Evolutionary conservation across 2,888 invertebrate species (phyloP), one percentile per base, ranked within the genome.

Genomic region (Arrhopalites spinosus): DNA sequence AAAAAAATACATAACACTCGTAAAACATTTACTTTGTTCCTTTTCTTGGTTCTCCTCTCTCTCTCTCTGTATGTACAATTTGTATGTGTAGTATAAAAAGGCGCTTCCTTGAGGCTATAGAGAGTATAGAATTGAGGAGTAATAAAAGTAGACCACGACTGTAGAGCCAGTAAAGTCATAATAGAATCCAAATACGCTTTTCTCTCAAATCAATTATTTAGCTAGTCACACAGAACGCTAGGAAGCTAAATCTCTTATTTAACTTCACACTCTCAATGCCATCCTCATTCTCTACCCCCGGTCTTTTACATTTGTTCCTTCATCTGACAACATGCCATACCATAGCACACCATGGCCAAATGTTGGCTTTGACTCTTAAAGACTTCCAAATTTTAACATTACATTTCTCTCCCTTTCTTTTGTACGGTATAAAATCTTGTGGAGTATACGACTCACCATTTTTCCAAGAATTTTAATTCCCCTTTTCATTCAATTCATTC

Each of bases 181-280:
- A 59, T 23, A 59, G 13, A 25, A 59, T 59, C 36, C 36, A 36
- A 36, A 36, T 36, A 23, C 25, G 20, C 59, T 23, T 59, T 25
- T 59, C 59, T 59, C 59, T 27, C 59, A 59, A 59, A 59, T 59
- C 59, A 59, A 59, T 59, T 59, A 59, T 59, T 59, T 59, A 25
- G 59, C 27, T 25, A n/a, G 20, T 15, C 50, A 50, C 20, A 50
- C 27, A 13, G 20, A 23, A 25, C 25, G 20, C 5, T 11, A 13
- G 20, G 7, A 25, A 7, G 20, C 5, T 25, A 59, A 59, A 50
- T 50, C 50, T 50, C 50, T 15, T 50, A 36, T 36, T 36, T 36
- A 36, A 36, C 36, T 36, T 36, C 36, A 36, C 36, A 36, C 36
- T 36, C 36, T 36, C 36, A 36, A 36, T 36, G 36, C 36, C 36